Evolutionary conservation across 2,113 vertebrate species (phyloP).

Genomic region (Gnathonemus longibarbis): DNA sequence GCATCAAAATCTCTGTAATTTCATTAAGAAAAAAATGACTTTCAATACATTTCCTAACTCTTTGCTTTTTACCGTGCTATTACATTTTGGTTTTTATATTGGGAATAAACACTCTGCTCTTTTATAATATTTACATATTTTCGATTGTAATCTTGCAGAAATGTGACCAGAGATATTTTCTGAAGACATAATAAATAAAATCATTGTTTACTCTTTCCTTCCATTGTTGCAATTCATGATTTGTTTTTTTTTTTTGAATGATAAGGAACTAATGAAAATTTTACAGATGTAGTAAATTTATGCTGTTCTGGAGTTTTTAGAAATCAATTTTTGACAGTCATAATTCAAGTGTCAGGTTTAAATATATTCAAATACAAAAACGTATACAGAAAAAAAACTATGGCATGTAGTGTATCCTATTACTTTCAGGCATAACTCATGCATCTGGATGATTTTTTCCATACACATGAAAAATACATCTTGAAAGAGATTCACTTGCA

Average conservation of each 20-base stretch:
- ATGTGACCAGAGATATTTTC: background rate
- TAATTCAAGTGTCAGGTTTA: background rate
- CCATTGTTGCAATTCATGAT: background rate
- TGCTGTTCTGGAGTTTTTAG: background rate
- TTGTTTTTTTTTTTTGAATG: background rate
- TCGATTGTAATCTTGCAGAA: background rate
- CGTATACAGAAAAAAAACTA: too few relatives aligned
- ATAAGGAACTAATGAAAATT: too few relatives aligned
- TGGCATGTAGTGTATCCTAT: background rate
- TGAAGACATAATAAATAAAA: background rate
- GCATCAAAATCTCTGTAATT: constrained; percentile 31
- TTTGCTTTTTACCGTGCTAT: background rate
- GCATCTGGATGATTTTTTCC: background rate
- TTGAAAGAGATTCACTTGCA: too few relatives aligned
- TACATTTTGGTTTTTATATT: background rate
- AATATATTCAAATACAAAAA: too few relatives aligned
- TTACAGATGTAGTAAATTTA: background rate
- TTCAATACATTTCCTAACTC: background rate
- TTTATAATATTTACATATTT: background rate
- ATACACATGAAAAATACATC: background rate
- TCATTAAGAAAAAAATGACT: background rate
- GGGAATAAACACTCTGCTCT: background rate
- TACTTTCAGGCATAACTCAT: background rate
- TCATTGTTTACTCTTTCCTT: background rate
- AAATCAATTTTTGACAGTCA: background rate